phyloP scores from a whole-genome alignment of 2,888 invertebrate species.

The Acanthococcus lagerstroemiae region DNA sequence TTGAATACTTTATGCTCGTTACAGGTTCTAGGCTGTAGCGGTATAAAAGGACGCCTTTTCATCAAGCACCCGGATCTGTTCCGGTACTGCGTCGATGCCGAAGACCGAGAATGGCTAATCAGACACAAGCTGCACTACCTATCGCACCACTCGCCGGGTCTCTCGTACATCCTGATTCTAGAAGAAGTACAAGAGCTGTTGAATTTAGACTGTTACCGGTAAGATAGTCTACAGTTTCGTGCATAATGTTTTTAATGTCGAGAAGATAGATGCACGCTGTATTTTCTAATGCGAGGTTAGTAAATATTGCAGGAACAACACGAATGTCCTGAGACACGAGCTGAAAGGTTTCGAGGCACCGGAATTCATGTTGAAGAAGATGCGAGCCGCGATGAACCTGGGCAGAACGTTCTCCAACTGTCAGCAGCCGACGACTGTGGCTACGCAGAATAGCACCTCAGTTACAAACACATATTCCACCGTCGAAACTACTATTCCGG shows the following conservation, averaged over 20 bases:
- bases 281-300: no score
- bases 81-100: slow-evolving; percentile 66
- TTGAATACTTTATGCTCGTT: no score
- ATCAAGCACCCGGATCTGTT: slow-evolving; percentile 60
- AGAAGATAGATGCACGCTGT: neutral
- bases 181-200: slow-evolving; percentile 68
- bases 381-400: slow-evolving; percentile 52
- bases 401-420: neutral
- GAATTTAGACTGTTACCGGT: slow-evolving; percentile 38
- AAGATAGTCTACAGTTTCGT: neutral
- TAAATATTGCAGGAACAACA: slow-evolving; percentile 45
- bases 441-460: no score
- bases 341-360: slow-evolving; percentile 66
- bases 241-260: neutral
- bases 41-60: slow-evolving; percentile 43
- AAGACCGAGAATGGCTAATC: slow-evolving; percentile 71
- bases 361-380: slow-evolving; percentile 62
- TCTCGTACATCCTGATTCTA: slow-evolving; percentile 57
- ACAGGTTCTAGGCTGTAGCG: slow-evolving; percentile 43
- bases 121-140: slow-evolving; percentile 55
- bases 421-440: neutral
- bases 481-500: no score
- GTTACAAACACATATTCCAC: no score
- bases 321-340: slow-evolving; percentile 46
- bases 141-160: slow-evolving; percentile 34